phyloP scores from a whole-genome alignment of 2,113 vertebrate species.

The Rhinopomastus cyanomelas region DNA sequence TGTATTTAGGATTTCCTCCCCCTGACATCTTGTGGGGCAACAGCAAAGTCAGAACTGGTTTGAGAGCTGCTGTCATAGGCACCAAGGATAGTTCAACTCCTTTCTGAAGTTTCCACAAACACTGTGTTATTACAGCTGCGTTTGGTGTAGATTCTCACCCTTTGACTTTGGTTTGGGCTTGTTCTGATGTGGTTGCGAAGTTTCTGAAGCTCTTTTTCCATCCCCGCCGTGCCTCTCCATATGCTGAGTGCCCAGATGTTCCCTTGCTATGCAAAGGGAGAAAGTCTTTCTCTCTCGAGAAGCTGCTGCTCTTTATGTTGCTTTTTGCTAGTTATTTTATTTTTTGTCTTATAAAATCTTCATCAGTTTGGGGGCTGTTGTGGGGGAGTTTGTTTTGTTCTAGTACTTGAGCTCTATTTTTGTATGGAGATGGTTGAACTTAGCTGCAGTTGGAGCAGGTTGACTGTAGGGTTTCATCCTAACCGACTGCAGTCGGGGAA shows the following conservation, averaged over 20 bases:
- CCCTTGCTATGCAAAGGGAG: background rate
- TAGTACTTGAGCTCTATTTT: background rate
- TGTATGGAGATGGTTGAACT: fast-evolving
- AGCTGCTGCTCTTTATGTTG: fast-evolving
- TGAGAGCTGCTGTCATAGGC: background rate
- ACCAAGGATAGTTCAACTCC: background rate
- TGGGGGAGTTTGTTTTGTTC: background rate
- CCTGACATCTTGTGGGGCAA: background rate
- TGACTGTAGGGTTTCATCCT: background rate
- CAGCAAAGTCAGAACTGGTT: background rate
- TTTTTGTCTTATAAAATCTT: background rate
- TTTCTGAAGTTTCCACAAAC: background rate
- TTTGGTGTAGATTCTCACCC: background rate
- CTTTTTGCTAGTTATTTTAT: background rate
- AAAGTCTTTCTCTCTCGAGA: background rate
- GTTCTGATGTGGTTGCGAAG: background rate
- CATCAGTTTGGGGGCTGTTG: fast-evolving
- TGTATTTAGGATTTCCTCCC: background rate
- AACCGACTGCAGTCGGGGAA: background rate
- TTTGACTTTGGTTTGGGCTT: background rate
- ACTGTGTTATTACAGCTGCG: background rate
- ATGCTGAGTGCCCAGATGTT: background rate
- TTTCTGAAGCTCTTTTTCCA: background rate
- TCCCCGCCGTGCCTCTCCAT: background rate
- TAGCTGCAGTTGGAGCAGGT: background rate